Conservation (phyloP, 2,797 vertebrate species). For the Neopelma chrysocephalum region DNA sequence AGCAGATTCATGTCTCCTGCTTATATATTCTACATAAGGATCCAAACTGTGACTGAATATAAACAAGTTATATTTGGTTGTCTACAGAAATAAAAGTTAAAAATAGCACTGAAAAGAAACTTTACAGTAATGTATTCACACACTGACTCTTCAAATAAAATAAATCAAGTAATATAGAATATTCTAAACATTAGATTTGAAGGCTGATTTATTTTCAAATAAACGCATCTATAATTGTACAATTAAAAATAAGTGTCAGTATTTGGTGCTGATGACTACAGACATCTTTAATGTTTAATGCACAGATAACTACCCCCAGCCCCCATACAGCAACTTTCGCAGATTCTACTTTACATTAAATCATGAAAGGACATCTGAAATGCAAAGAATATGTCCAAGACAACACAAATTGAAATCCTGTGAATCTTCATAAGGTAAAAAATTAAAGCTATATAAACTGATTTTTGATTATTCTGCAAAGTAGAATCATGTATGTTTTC, state of each 20-base stretch:
- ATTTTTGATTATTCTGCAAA: slow-evolving; percentile 73
- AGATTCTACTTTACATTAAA: slow-evolving; percentile 69
- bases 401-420: slow-evolving; percentile 54
- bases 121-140: slow-evolving; percentile 66
- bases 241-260: slow-evolving; percentile 66
- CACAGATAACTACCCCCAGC: slow-evolving; percentile 49
- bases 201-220: slow-evolving; percentile 71
- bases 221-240: slow-evolving; percentile 63
- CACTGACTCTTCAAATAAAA: slow-evolving; percentile 68
- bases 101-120: slow-evolving; percentile 71
- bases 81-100: slow-evolving; percentile 70
- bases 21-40: slow-evolving; percentile 78
- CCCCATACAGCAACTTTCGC: slow-evolving; percentile 36
- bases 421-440: slow-evolving; percentile 59
- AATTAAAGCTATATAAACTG: slow-evolving; percentile 76
- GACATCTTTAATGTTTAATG: slow-evolving; percentile 61
- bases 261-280: slow-evolving; percentile 68
- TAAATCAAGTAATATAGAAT: slow-evolving; percentile 57
- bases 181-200: slow-evolving; percentile 61
- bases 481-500: slow-evolving; percentile 63
- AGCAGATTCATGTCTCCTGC: slow-evolving; percentile 81
- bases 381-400: slow-evolving; percentile 11
- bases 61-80: slow-evolving; percentile 52
- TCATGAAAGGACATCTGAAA: slow-evolving; percentile 45
- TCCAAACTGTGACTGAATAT: slow-evolving; percentile 78